phyloP scores from a whole-genome alignment of 2,113 vertebrate species.

The Eleginops maclovinus region DNA sequence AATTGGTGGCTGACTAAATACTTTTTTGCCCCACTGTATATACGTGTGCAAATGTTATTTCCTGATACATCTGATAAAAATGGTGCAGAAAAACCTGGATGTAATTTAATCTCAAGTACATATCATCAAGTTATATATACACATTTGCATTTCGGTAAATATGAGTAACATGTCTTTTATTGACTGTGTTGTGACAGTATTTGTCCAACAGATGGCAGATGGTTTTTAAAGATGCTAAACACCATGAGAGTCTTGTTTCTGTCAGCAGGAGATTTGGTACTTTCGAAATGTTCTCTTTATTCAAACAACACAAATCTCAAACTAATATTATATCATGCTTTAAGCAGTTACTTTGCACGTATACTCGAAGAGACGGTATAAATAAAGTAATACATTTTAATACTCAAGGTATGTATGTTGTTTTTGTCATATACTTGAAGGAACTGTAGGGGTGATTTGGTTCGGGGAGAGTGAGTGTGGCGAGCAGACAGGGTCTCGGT shows the following conservation, averaged over 20 bases:
- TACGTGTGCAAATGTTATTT: too few species aligned
- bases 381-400: too few species aligned
- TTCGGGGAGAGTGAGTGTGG: too few species aligned
- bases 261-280: background rate
- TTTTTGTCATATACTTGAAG: background rate
- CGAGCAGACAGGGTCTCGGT: too few species aligned
- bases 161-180: background rate
- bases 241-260: background rate
- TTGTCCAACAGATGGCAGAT: conserved; percentile 17
- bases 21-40: too few species aligned
- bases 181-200: background rate
- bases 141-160: background rate
- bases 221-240: background rate
- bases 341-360: background rate
- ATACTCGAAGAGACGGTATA: background rate
- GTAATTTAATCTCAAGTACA: too few species aligned
- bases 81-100: too few species aligned
- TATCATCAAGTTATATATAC: too few species aligned
- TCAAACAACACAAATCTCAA: background rate
- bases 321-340: background rate
- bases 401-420: too few species aligned
- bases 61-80: too few species aligned
- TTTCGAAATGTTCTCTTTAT: background rate
- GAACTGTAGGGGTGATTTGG: too few species aligned
- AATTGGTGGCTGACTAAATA: too few species aligned